Percentiles rank a stretch among this genome's conserved stretches.
These are phyloP conservation scores for Anthopleura xanthogrammica DNA, from an alignment of 92 coral and sea anemone species.

Conservation along the genomic window DNA sequence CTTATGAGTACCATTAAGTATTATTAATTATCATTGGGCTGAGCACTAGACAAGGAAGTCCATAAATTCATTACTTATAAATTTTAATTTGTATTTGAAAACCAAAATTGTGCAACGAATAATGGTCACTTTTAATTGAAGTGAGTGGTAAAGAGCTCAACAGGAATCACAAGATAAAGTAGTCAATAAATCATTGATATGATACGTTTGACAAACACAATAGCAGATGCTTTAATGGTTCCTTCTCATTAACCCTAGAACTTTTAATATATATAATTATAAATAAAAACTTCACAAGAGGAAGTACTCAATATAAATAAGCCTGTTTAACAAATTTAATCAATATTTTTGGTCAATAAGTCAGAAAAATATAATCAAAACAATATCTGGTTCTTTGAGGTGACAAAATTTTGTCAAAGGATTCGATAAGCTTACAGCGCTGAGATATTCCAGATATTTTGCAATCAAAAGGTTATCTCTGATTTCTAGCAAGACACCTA, in stretches of 20 bases:
- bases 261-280: not conserved
- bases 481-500: not conserved
- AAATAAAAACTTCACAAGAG: not conserved
- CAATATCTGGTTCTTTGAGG: not conserved
- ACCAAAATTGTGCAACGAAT: not conserved
- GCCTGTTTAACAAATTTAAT: not conserved
- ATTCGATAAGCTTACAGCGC: not conserved
- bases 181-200: not conserved
- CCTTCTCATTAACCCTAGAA: not conserved
- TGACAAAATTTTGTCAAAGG: conserved; percentile 7
- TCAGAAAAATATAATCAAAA: not conserved
- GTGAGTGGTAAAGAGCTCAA: not conserved
- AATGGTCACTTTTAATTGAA: not conserved
- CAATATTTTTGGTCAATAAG: not conserved
- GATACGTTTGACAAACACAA: not conserved
- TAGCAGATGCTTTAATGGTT: not conserved
- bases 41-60: no score
- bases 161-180: not conserved
- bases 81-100: no score
- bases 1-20: no score
- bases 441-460: not conserved
- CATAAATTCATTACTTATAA: no score
- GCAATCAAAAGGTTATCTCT: not conserved
- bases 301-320: not conserved
- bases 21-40: no score